These are phyloP conservation scores for Anaspis maculata DNA, from an alignment of 2,888 invertebrate species.

Conservation along the genomic window DNA sequence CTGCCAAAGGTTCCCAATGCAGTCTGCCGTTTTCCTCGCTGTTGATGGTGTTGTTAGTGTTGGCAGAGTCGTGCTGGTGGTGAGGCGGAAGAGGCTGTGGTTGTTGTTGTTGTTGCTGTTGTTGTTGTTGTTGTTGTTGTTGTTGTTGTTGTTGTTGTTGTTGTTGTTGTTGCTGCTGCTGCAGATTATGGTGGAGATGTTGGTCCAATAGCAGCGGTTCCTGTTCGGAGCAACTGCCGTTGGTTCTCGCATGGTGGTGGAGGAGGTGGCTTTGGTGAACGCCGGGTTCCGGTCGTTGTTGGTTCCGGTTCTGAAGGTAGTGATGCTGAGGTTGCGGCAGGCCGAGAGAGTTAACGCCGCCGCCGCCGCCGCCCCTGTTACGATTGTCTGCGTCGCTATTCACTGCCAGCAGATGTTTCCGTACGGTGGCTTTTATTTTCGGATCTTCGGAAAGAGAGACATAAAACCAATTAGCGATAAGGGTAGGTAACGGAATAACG, in stretches of 20 bases:
- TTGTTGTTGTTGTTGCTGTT: too few relatives aligned
- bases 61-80: constrained; percentile 1
- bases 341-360: too few relatives aligned
- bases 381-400: constrained; percentile 24
- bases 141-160: too few relatives aligned
- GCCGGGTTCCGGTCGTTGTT: constrained; percentile 37
- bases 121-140: too few relatives aligned
- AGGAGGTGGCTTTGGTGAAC: constrained; percentile 36
- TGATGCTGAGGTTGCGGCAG: too few relatives aligned
- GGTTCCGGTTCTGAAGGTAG: constrained; percentile 3
- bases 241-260: constrained; percentile 29
- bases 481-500: too few relatives aligned
- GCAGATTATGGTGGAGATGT: too few relatives aligned
- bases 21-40: constrained; percentile 46
- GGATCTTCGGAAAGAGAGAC: constrained; percentile 56
- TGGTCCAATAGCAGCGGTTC: constrained; percentile 42
- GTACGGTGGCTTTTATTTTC: constrained; percentile 73
- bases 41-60: too few relatives aligned
- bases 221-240: constrained; percentile 50
- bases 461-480: too few relatives aligned
- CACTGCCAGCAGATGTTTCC: constrained; percentile 59
- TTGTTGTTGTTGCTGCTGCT: constrained; percentile 4
- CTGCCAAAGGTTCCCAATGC: constrained; percentile 48
- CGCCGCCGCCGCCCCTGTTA: constrained; percentile 17
- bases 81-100: too few relatives aligned